Percentiles rank a stretch among this genome's conserved stretches.
Evolutionary conservation across 2,113 vertebrate species (phyloP).

Genomic region (Tyrannus savana): DNA sequence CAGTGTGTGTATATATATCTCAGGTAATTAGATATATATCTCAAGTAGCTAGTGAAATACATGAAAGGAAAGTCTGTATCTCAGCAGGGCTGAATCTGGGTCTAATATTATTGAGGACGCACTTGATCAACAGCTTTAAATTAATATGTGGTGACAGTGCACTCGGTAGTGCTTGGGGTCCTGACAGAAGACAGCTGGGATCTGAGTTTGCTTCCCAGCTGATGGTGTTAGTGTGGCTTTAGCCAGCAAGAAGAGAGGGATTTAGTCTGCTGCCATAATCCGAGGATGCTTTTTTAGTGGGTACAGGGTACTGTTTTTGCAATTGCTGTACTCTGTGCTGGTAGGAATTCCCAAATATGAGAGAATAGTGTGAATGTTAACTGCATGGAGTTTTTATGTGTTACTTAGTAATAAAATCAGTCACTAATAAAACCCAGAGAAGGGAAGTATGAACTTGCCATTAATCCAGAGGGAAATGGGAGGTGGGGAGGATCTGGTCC

Average conservation of each 20-base stretch:
- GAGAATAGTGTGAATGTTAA: accelerated
- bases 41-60: neutral
- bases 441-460: neutral
- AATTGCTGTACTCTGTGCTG: neutral
- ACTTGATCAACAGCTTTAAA: neutral
- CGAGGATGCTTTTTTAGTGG: neutral
- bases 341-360: accelerated
- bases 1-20: neutral
- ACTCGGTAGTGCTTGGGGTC: neutral
- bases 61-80: neutral
- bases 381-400: neutral
- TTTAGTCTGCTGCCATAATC: neutral
- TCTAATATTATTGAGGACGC: neutral
- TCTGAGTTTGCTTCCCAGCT: neutral
- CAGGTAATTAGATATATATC: too few species aligned
- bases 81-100: neutral
- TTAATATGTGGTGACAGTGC: neutral
- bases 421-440: neutral
- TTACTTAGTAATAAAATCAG: too few species aligned
- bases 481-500: neutral
- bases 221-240: neutral
- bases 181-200: neutral
- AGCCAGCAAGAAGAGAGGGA: neutral
- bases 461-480: neutral
- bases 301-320: accelerated